Evolutionary conservation across 1,140 invertebrate species (phyloP).

Genomic region (Solenopsis fugax): DNA sequence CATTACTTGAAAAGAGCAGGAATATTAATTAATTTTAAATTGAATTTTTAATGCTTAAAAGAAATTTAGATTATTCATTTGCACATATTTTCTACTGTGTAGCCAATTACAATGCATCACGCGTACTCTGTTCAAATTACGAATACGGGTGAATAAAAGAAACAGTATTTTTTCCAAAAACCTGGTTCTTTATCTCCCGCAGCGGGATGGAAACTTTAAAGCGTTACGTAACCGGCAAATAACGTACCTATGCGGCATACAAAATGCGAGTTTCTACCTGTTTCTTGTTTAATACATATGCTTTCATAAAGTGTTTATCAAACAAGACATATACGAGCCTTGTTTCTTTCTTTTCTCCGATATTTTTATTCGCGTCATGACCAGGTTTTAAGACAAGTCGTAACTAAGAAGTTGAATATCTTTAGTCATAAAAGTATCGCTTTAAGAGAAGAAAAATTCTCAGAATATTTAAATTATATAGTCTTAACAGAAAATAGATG

Average conservation of each 20-base stretch:
- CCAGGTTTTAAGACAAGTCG: slow-evolving; percentile 16
- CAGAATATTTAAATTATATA: background rate
- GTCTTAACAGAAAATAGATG: background rate
- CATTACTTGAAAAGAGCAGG: too few relatives aligned
- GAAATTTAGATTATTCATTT: too few relatives aligned
- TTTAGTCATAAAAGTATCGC: background rate
- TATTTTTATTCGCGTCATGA: background rate
- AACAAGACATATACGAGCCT: background rate
- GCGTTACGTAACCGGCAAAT: background rate
- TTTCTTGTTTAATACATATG: slow-evolving; percentile 1
- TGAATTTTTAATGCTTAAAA: too few relatives aligned
- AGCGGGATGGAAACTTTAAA: background rate
- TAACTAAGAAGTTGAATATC: background rate
- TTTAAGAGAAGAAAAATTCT: background rate
- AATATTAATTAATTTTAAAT: too few relatives aligned
- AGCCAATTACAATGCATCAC: background rate
- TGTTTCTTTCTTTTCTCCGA: background rate
- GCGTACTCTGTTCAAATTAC: background rate
- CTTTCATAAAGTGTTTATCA: slow-evolving; percentile 25
- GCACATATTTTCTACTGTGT: too few relatives aligned
- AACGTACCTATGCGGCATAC: background rate
- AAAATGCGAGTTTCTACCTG: background rate
- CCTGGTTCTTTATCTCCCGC: background rate
- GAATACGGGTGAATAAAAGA: background rate
- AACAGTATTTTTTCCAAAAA: background rate